Percentiles rank a stretch among this genome's conserved stretches.
These are phyloP conservation scores for Masnerella sp. DNA, from an alignment of 2,888 invertebrate species.

Conservation along the genomic window DNA sequence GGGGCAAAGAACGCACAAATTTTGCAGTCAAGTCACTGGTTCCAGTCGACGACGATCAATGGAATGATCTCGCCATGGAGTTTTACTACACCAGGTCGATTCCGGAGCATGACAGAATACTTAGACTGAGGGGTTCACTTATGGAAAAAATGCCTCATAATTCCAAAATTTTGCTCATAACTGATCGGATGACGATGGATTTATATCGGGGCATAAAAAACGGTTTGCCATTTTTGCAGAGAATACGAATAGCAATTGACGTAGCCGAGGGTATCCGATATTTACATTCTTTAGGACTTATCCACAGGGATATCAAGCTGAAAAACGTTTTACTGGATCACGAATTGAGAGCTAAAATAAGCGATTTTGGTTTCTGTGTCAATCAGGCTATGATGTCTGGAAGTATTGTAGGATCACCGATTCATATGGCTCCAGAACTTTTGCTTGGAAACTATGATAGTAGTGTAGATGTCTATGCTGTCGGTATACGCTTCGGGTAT, in stretches of 20 bases:
- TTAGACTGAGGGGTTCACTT: conserved; percentile 86
- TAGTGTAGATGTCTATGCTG: conserved; percentile 92
- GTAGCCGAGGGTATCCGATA: conserved; percentile 92
- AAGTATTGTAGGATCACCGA: conserved; percentile 91
- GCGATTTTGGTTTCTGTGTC: conserved; percentile 93
- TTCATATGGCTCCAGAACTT: conserved; percentile 95
- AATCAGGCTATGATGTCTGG: conserved; percentile 94
- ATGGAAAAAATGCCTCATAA: conserved; percentile 80
- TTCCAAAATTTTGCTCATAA: conserved; percentile 79
- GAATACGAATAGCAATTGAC: conserved; percentile 87
- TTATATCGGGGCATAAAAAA: conserved; percentile 86
- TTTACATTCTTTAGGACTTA: conserved; percentile 90
- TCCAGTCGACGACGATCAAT: conserved; percentile 91
- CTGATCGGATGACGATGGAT: conserved; percentile 86
- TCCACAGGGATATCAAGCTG: conserved; percentile 93
- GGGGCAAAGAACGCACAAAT: conserved; percentile 85
- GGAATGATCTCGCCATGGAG: conserved; percentile 94
- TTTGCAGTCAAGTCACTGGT: conserved; percentile 92
- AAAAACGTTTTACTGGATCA: conserved; percentile 91
- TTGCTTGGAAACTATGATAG: conserved; percentile 88
- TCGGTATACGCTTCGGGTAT: conserved; percentile 94
- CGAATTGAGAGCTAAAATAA: conserved; percentile 86
- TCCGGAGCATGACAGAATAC: conserved; percentile 88
- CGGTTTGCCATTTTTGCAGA: conserved; percentile 82
- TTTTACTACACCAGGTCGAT: conserved; percentile 93